These are phyloP conservation scores for Seison nebaliae DNA, from an alignment of 1,140 invertebrate genomes.

Conservation along the genomic window DNA sequence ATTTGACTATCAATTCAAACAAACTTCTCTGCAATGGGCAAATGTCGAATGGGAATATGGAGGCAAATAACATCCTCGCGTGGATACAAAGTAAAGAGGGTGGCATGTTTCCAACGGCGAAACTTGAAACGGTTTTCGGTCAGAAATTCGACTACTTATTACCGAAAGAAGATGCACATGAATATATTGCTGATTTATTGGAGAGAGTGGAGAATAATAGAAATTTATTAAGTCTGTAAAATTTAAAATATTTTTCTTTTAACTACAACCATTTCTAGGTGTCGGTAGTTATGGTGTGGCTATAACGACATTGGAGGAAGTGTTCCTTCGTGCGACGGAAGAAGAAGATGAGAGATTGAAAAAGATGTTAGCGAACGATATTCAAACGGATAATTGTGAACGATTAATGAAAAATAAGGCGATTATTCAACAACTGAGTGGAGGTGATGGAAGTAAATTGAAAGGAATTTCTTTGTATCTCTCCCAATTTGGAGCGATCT, in stretches of 20 bases:
- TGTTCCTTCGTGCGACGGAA: conserved; percentile 37
- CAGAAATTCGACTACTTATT: conserved; percentile 22
- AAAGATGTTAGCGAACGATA: too few species aligned
- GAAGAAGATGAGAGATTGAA: too few species aligned
- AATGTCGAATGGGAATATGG: neutral
- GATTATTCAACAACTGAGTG: conserved; percentile 37
- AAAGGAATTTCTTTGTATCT: conserved; percentile 9
- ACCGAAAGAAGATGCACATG: conserved; percentile 19
- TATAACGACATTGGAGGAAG: conserved; percentile 25
- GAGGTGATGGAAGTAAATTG: conserved; percentile 33
- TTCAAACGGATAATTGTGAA: too few species aligned
- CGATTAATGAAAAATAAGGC: too few species aligned
- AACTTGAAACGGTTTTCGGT: conserved; percentile 20
- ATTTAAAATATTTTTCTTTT: too few species aligned
- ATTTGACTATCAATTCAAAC: conserved; percentile 3
- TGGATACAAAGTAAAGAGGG: conserved; percentile 15
- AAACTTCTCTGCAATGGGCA: neutral
- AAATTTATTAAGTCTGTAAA: conserved; percentile 33
- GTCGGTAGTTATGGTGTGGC: conserved; percentile 21
- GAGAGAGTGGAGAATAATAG: conserved; percentile 15
- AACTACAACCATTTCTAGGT: conserved; percentile 15
- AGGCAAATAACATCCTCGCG: neutral
- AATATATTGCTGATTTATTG: conserved; percentile 18
- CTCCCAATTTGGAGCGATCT: conserved; percentile 17
- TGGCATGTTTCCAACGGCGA: conserved; percentile 19